phyloP scores from a whole-genome alignment of 2,797 vertebrate species.

The Neosilurus mollespiculum region DNA sequence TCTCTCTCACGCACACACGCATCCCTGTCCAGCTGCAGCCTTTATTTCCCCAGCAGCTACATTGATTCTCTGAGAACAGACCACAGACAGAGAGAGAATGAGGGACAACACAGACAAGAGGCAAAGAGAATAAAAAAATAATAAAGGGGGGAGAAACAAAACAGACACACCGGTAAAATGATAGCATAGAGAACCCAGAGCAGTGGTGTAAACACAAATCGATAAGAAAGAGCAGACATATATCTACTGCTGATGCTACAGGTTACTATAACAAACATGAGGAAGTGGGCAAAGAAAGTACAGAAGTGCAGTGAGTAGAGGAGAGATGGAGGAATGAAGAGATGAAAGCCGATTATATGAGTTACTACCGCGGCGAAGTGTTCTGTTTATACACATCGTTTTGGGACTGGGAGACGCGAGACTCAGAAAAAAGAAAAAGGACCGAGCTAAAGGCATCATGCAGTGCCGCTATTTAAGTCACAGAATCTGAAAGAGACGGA shows the following conservation, averaged over 20 bases:
- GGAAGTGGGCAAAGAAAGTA: not conserved
- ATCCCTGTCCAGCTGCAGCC: slow-evolving; percentile 24
- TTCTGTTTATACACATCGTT: slow-evolving; percentile 21
- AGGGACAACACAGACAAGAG: not conserved
- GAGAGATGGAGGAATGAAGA: slow-evolving; percentile 1
- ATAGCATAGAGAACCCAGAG: not conserved
- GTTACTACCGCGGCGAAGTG: slow-evolving; percentile 3
- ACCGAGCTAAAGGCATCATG: not conserved
- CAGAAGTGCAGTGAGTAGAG: not conserved
- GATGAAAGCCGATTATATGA: slow-evolving; percentile 2
- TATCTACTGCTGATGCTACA: not conserved
- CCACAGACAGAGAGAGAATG: slow-evolving; percentile 13
- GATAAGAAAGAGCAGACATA: not conserved
- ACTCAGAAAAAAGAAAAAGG: not conserved
- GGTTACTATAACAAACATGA: not conserved
- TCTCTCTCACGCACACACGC: slow-evolving; percentile 11
- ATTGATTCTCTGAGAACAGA: slow-evolving; percentile 17
- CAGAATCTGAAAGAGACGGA: not conserved
- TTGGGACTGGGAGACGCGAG: not conserved
- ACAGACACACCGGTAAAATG: not conserved
- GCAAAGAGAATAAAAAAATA: slow-evolving; percentile 41
- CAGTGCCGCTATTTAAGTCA: not conserved
- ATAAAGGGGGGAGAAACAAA: slow-evolving; percentile 28
- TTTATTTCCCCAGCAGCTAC: slow-evolving; percentile 23
- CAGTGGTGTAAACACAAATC: not conserved